Evolutionary conservation across 2,888 invertebrate species (phyloP).

Genomic region (Oscheius sp.): DNA sequence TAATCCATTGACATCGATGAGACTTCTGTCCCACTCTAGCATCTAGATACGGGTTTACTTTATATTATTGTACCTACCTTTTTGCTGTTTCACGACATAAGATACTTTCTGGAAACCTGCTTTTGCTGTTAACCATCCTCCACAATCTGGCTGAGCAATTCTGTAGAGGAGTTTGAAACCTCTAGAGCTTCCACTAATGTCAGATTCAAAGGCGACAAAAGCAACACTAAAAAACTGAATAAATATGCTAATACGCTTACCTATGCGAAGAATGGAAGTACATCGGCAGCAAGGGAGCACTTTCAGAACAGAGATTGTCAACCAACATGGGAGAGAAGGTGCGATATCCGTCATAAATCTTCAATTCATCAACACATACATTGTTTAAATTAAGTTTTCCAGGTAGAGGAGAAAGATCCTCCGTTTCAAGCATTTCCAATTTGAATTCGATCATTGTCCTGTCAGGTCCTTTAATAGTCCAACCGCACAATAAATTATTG

Average conservation of each 20-base stretch:
- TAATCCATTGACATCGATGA: conserved; percentile 62
- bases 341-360: conserved; percentile 66
- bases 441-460: conserved; percentile 39
- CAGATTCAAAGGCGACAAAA: conserved; percentile 62
- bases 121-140: conserved; percentile 48
- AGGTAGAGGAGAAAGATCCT: conserved; percentile 34
- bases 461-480: conserved; percentile 51
- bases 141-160: conserved; percentile 48
- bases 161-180: conserved; percentile 54
- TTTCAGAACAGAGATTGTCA: conserved; percentile 45
- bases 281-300: conserved; percentile 19
- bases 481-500: conserved; percentile 59
- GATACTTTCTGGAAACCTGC: conserved; percentile 31
- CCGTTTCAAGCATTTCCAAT: conserved; percentile 42
- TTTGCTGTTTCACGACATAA: conserved; percentile 32
- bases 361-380: conserved; percentile 42
- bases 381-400: conserved; percentile 29
- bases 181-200: conserved; percentile 47
- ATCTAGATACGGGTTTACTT: no score
- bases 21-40: conserved; percentile 27
- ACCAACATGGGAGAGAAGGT: conserved; percentile 55
- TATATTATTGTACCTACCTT: conserved; percentile 13
- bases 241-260: not conserved
- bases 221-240: conserved; percentile 34
- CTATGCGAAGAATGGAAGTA: conserved; percentile 41